Evolutionary conservation across 2,888 invertebrate species (phyloP).

Genomic region (Trissolcus japonicus): DNA sequence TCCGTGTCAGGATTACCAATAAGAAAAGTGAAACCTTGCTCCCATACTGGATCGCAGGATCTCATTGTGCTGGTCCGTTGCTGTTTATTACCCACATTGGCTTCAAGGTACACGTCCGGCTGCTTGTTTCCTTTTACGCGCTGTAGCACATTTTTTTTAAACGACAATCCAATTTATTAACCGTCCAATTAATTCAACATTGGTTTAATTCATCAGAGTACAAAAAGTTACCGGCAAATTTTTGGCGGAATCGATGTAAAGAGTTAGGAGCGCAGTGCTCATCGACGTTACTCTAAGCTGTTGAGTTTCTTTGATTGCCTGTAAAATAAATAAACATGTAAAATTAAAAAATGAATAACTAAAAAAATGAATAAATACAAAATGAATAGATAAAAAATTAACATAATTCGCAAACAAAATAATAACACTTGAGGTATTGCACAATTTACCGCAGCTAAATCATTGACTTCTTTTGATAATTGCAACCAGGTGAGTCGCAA

Average conservation of each 20-base stretch:
- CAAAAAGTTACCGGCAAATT: slow-evolving; percentile 85
- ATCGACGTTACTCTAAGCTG: slow-evolving; percentile 85
- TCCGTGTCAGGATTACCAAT: slow-evolving; percentile 94
- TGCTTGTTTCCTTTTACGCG: slow-evolving; percentile 76
- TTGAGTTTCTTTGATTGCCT: slow-evolving; percentile 87
- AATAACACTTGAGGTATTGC: background rate
- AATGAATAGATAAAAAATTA: background rate
- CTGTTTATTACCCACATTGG: slow-evolving; percentile 87
- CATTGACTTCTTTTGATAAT: slow-evolving; percentile 83
- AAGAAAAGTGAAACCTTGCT: slow-evolving; percentile 95
- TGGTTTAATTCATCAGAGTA: background rate
- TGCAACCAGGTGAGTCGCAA: slow-evolving; percentile 93
- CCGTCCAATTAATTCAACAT: background rate
- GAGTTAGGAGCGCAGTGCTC: slow-evolving; percentile 87
- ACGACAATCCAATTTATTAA: background rate
- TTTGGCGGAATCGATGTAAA: slow-evolving; percentile 94
- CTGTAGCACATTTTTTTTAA: slow-evolving; percentile 57
- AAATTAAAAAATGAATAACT: background rate
- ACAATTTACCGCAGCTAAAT: slow-evolving; percentile 84
- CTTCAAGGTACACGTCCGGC: slow-evolving; percentile 90
- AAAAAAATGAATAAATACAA: background rate
- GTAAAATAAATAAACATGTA: slow-evolving; percentile 18
- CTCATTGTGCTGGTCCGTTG: slow-evolving; percentile 86
- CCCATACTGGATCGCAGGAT: slow-evolving; percentile 94
- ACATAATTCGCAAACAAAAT: background rate